These are phyloP conservation scores for Dendroctonus valens DNA, from an alignment of 1,140 invertebrate genomes.

Conservation along the genomic window DNA sequence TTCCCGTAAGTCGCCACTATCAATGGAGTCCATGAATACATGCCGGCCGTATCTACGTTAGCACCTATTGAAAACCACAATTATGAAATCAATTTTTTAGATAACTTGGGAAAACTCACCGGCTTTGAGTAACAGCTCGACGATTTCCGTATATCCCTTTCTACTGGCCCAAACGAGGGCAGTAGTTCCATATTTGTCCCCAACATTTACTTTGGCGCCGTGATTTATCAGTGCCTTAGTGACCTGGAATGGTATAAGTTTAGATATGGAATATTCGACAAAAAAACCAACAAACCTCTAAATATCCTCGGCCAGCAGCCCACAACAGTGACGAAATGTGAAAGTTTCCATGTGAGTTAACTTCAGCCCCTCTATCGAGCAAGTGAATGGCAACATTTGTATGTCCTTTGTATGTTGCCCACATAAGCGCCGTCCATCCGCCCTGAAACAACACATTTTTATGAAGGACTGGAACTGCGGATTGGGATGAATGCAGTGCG, in stretches of 20 bases:
- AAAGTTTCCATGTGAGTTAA: slow-evolving; percentile 95
- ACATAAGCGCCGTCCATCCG: slow-evolving; percentile 96
- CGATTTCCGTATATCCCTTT: slow-evolving; percentile 86
- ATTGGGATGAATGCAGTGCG: no score
- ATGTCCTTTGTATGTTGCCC: slow-evolving; percentile 93
- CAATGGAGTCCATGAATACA: slow-evolving; percentile 94
- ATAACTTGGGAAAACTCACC: slow-evolving; percentile 50
- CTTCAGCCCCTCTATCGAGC: slow-evolving; percentile 86
- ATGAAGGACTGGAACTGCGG: no score
- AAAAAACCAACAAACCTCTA: slow-evolving; percentile 36
- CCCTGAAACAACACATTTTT: slow-evolving; percentile 61
- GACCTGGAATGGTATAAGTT: slow-evolving; percentile 58
- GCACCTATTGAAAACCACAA: slow-evolving; percentile 53
- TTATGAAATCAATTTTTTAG: not conserved
- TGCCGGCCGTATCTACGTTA: slow-evolving; percentile 79
- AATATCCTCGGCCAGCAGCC: slow-evolving; percentile 88
- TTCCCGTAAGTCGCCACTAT: slow-evolving; percentile 87
- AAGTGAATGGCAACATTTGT: slow-evolving; percentile 76
- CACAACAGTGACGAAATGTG: slow-evolving; percentile 92
- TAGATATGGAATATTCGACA: not conserved
- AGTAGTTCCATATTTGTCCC: slow-evolving; percentile 96
- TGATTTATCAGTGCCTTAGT: slow-evolving; percentile 77
- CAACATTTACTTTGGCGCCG: slow-evolving; percentile 88
- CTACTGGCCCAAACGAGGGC: slow-evolving; percentile 93
- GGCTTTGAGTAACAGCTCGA: slow-evolving; percentile 77